A percentile compares a stretch with the other conserved stretches of the same genome.
Evolutionary conservation across 2,113 vertebrate genomes (phyloP).

Genomic region (Phrynosoma platyrhinos): DNA sequence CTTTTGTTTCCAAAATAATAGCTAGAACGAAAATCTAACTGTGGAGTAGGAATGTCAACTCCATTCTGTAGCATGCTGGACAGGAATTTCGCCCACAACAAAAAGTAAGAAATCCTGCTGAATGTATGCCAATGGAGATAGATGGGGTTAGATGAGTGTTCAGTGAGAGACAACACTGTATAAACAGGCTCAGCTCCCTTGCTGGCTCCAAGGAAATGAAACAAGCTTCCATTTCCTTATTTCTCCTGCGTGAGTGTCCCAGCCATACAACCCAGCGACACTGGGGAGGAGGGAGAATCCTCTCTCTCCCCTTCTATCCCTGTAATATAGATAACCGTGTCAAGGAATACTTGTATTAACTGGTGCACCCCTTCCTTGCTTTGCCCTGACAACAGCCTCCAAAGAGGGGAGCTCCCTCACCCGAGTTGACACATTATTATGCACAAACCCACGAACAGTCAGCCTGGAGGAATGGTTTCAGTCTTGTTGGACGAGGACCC

Average conservation of each 20-base stretch:
- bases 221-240: neutral
- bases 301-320: too few relatives aligned
- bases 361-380: accelerated
- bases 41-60: neutral
- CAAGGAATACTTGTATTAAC: too few relatives aligned
- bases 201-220: neutral
- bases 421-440: too few relatives aligned
- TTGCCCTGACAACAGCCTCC: neutral
- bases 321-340: too few relatives aligned
- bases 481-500: too few relatives aligned
- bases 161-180: neutral
- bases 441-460: too few relatives aligned
- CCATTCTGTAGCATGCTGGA: neutral
- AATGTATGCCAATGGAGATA: neutral
- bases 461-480: too few relatives aligned
- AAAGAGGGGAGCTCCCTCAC: too few relatives aligned
- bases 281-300: neutral
- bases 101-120: neutral
- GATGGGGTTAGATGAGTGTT: neutral
- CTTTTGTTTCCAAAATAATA: neutral
- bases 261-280: neutral
- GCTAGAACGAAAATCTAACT: neutral
- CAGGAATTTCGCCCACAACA: neutral
- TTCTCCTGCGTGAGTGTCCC: neutral
- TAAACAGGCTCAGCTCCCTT: neutral